These are phyloP conservation scores for Tanytarsus gracilentus DNA, from an alignment of 2,888 invertebrate species.

Conservation along the genomic window DNA sequence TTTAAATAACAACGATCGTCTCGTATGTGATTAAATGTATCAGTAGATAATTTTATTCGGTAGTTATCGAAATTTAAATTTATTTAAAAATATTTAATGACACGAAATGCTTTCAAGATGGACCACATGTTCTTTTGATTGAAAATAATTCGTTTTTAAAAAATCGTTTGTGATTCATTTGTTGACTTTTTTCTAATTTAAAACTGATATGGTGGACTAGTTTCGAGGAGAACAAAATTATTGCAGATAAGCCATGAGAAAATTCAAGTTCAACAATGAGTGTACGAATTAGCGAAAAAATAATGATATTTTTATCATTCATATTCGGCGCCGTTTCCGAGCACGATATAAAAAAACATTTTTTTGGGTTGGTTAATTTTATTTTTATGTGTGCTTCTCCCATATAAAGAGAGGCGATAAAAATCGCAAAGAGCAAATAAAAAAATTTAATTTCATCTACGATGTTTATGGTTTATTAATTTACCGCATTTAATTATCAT, in stretches of 20 bases:
- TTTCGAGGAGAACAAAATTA: too few relatives aligned
- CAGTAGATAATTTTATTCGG: too few relatives aligned
- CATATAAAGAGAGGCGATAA: background rate
- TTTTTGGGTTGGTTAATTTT: too few relatives aligned
- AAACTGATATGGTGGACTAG: too few relatives aligned
- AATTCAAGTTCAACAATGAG: too few relatives aligned
- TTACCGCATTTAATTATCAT: background rate
- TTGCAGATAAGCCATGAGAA: too few relatives aligned
- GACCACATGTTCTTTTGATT: background rate
- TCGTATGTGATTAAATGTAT: too few relatives aligned
- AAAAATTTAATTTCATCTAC: background rate
- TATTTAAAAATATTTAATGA: too few relatives aligned
- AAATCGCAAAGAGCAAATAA: background rate
- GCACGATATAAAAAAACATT: too few relatives aligned
- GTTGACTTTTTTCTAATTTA: too few relatives aligned
- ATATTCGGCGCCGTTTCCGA: background rate
- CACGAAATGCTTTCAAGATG: background rate
- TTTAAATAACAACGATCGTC: background rate
- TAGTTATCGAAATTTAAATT: too few relatives aligned
- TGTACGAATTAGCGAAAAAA: background rate
- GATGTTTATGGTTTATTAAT: background rate
- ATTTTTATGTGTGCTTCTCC: background rate
- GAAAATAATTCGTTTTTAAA: background rate
- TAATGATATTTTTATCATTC: background rate
- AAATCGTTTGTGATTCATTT: background rate